Conservation (phyloP, 2,888 invertebrate species). For the Pheosia gnoma region DNA sequence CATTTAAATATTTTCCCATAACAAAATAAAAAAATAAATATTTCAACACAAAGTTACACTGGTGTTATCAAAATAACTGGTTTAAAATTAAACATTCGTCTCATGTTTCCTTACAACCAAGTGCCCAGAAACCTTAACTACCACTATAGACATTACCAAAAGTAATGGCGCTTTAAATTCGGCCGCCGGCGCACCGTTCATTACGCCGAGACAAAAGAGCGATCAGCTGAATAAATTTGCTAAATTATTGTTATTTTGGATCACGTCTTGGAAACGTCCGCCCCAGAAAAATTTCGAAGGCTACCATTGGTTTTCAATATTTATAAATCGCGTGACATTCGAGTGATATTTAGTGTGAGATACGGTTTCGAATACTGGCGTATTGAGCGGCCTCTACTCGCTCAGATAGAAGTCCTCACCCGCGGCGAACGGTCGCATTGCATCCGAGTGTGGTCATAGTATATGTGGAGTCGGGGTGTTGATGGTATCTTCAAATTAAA, state of each 20-base stretch:
- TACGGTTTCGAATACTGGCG: too few relatives aligned
- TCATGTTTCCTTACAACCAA: constrained; percentile 16
- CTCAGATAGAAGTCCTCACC: too few relatives aligned
- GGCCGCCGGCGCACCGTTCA: constrained; percentile 58
- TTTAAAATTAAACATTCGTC: background rate
- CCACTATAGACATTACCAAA: constrained; percentile 53
- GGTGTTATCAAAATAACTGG: background rate
- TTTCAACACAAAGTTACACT: background rate
- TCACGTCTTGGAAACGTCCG: constrained; percentile 53
- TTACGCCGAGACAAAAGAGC: constrained; percentile 72
- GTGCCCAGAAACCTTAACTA: constrained; percentile 30
- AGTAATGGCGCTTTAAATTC: constrained; percentile 72
- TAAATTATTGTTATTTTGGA: constrained; percentile 77
- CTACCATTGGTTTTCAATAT: constrained; percentile 22
- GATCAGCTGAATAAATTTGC: constrained; percentile 76
- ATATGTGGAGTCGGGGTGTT: too few relatives aligned
- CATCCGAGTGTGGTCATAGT: too few relatives aligned
- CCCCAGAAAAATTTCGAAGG: constrained; percentile 30
- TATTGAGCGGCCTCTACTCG: too few relatives aligned
- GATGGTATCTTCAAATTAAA: too few relatives aligned
- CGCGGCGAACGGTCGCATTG: too few relatives aligned
- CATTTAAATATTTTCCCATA: too few relatives aligned
- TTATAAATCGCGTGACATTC: too few relatives aligned
- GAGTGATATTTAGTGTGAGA: too few relatives aligned
- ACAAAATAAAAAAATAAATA: too few relatives aligned